Conservation (phyloP, 2,797 vertebrate species). For the Microctenopoma stevenorrisi region DNA sequence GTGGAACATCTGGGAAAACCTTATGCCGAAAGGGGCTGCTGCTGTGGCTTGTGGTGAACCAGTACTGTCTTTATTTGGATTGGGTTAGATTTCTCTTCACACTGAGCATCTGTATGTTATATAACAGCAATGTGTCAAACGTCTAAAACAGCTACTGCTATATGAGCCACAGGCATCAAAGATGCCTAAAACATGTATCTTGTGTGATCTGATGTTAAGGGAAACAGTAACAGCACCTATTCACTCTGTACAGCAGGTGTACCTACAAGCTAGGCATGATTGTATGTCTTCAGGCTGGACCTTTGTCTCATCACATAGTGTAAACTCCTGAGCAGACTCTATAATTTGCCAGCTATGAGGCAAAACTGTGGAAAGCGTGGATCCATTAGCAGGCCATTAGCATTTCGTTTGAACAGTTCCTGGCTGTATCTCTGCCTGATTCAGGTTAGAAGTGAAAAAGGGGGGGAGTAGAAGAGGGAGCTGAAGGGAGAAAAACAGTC, state of each 20-base stretch:
- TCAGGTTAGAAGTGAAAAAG: constrained; percentile 45
- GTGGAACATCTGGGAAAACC: background rate
- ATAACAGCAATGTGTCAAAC: background rate
- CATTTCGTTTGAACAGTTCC: constrained; percentile 71
- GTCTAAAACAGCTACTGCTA: background rate
- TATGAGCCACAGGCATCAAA: background rate
- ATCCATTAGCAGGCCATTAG: constrained; percentile 71
- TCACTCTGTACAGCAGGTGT: constrained; percentile 13
- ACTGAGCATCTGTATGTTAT: background rate
- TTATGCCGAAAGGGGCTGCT: background rate
- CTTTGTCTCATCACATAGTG: constrained; percentile 28
- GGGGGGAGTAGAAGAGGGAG: constrained; percentile 30
- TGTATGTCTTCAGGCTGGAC: constrained; percentile 12
- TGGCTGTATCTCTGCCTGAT: constrained; percentile 59
- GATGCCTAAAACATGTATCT: constrained; percentile 7
- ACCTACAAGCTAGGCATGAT: constrained; percentile 1
- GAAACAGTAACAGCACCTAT: background rate
- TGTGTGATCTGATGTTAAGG: background rate
- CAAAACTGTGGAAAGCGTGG: constrained; percentile 41
- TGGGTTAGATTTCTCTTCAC: background rate
- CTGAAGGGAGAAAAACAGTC: constrained; percentile 42
- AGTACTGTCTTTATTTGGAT: background rate
- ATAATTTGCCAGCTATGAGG: constrained; percentile 47
- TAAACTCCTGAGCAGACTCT: constrained; percentile 31
- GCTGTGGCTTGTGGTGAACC: background rate